phyloP scores from a whole-genome alignment of 2,797 vertebrate genomes.

The Emydoidea blandingii region DNA sequence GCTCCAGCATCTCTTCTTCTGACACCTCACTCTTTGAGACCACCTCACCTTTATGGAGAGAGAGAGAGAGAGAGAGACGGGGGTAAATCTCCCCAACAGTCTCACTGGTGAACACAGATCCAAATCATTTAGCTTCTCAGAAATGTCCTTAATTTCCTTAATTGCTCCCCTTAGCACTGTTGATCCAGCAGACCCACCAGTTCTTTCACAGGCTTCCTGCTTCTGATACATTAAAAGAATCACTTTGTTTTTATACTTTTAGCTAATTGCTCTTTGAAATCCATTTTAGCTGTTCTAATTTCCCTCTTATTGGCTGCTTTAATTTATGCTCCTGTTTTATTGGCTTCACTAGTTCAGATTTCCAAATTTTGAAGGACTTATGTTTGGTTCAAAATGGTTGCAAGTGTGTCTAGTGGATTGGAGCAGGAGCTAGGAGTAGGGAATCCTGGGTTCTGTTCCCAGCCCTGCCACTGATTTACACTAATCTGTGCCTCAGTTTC shows the following conservation, averaged over 20 bases:
- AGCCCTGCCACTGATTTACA: background rate
- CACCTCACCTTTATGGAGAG: background rate
- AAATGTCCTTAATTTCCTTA: background rate
- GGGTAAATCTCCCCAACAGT: background rate
- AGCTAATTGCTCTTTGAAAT: slow-evolving; percentile 60
- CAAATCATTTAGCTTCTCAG: background rate
- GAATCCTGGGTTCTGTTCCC: background rate
- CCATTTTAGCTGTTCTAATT: slow-evolving; percentile 32
- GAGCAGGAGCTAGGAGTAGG: background rate
- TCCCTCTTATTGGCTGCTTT: slow-evolving; percentile 37
- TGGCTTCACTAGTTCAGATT: slow-evolving; percentile 6
- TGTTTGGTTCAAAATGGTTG: fast-evolving
- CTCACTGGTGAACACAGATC: background rate
- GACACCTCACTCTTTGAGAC: background rate
- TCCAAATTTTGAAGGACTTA: background rate
- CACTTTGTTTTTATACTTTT: slow-evolving; percentile 53
- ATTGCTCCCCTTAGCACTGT: background rate
- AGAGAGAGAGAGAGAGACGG: background rate
- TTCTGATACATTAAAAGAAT: background rate
- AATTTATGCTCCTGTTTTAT: slow-evolving; percentile 9
- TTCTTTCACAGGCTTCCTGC: background rate
- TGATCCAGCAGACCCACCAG: background rate
- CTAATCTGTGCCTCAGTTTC: background rate
- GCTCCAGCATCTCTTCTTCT: background rate
- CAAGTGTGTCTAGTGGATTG: background rate